Base-by-base conservation (phyloP, 2,888 invertebrate species). In the Scaptomyza tumidula region DNA sequence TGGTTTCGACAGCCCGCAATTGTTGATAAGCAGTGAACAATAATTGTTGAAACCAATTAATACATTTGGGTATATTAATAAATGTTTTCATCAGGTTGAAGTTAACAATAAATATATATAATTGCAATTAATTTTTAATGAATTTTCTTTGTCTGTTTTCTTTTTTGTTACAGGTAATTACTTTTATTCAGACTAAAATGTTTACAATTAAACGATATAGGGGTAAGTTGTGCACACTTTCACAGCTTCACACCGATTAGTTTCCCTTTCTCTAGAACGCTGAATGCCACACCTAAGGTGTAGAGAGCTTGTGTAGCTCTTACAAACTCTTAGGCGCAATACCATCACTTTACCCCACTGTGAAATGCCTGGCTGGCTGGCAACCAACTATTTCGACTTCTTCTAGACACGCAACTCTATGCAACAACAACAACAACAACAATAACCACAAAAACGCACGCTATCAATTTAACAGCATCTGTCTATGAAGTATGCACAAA, bases 381-480 rank as follows among this genome's bases (percentile, higher is more conserved):
- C 35, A 10, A 10, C 33, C 9, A 50, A 50, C 39, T 39, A 14
- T 16, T 50, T 6, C 52, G 52, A 65, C 66, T 58, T 52, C 45
- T 66, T 27, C 37, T 44, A 72, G 83, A 85, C 83, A 83, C 77
- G 86, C 83, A 86, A 78, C 44, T 19, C 49, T 39, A 9, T 48
- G 37, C 50, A 64, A 63, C 70, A 63, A 65, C 70, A 70, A 43
- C 52, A 70, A n/a, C 19, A 19, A 19, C 19, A 19, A 24, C 58
- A 60, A 44, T 27, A 63, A 44, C 31, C 14, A 31, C 55, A 64
- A 60, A 67, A 68, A 75, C 58, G 65, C 75, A 78, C 77, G 90
- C 89, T 90, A 90, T 90, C 89, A 90, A 89, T 90, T 90, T 90
- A 90, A 90, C 90, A 90, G 90, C 90, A 90, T 90, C 90, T 89